Evolutionary conservation across 2,797 vertebrate genomes (phyloP).

Genomic region (Erethizon dorsatum): DNA sequence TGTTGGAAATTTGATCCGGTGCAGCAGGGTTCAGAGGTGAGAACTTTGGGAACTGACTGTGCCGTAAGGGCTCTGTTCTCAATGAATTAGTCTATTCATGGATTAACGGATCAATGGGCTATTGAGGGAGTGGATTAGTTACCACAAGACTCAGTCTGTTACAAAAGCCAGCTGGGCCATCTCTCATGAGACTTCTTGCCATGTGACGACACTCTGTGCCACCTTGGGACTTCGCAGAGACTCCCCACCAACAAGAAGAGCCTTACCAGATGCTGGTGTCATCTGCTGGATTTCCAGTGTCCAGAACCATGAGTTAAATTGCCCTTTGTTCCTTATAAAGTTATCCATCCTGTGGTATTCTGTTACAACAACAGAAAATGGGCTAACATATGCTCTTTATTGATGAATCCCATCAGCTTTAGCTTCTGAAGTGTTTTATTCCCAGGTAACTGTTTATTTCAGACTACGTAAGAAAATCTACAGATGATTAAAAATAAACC

Average conservation of each 20-base stretch:
- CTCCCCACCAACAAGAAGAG: neutral
- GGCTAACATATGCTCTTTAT: neutral
- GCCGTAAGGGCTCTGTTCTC: neutral
- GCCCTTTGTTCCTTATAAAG: neutral
- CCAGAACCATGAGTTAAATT: neutral
- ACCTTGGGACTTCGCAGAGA: neutral
- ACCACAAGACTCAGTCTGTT: neutral
- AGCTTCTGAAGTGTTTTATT: neutral
- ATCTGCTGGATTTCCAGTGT: neutral
- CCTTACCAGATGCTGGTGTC: neutral
- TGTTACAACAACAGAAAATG: neutral
- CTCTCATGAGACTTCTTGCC: neutral
- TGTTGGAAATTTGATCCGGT: neutral
- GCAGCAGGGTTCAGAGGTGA: neutral
- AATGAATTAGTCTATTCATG: neutral
- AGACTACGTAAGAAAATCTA: neutral
- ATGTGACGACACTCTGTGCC: neutral
- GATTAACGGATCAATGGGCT: neutral
- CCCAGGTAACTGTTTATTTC: neutral
- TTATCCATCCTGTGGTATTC: neutral
- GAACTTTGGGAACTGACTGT: neutral
- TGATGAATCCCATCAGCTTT: neutral
- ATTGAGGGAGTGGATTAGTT: neutral
- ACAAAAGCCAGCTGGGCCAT: neutral
- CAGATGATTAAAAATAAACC: neutral